Percentiles rank a stretch among this genome's conserved stretches.
Conservation (phyloP, 2,888 invertebrate species). For the Rugalucina vietnamica region DNA sequence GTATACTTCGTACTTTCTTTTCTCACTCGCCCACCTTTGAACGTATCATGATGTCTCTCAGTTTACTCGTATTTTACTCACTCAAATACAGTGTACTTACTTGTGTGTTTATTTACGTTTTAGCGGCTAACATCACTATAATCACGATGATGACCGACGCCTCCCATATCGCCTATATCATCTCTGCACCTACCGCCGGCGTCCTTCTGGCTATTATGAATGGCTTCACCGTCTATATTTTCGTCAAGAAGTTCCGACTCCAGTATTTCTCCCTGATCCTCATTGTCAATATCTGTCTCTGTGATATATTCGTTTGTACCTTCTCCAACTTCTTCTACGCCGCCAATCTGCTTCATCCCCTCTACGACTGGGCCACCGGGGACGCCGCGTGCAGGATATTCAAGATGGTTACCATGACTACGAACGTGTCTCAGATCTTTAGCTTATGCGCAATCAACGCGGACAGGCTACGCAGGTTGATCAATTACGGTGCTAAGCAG, state of each 20-base stretch:
- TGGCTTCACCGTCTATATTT: constrained; percentile 34
- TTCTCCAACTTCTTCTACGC: constrained; percentile 54
- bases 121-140: not conserved
- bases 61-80: too few relatives aligned
- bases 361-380: constrained; percentile 42
- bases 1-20: too few relatives aligned
- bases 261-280: constrained; percentile 34
- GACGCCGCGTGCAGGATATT: constrained; percentile 44
- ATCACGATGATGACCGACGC: not conserved
- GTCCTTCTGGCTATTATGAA: constrained; percentile 36
- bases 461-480: constrained; percentile 45
- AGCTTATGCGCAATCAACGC: constrained; percentile 38
- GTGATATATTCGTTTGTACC: constrained; percentile 54
- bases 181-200: constrained; percentile 41
- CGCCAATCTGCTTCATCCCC: constrained; percentile 43
- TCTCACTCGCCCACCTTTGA: too few relatives aligned
- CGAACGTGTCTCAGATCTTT: constrained; percentile 53
- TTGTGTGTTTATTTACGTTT: too few relatives aligned
- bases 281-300: constrained; percentile 53
- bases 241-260: constrained; percentile 35
- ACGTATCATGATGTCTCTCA: too few relatives aligned
- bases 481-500: constrained; percentile 5
- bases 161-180: constrained; percentile 46
- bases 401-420: constrained; percentile 50
- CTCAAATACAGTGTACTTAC: too few relatives aligned